Evolutionary conservation across 2,888 invertebrate genomes (phyloP), one percentile per base, ranked within the genome.

Genomic region (Invenusta paracnida): DNA sequence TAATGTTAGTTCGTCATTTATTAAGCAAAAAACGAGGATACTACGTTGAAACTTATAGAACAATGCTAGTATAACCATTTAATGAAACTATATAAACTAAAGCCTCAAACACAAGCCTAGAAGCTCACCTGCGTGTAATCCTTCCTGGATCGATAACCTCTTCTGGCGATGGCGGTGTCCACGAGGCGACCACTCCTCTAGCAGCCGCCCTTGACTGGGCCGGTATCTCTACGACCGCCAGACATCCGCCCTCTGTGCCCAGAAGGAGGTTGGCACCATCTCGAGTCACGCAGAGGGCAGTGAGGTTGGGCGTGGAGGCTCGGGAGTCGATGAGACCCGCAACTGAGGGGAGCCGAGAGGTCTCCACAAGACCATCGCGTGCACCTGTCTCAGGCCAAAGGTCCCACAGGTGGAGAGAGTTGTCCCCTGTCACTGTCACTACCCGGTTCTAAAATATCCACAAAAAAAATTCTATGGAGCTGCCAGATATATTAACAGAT

Each of bases 231-330:
- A 73, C 73, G 11, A 73, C 73, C 2, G 73, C 73, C 11, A 73
- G 17, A 73, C 73, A 73, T 5, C 73, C 73, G 17, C 73, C 73
- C 73, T 73, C 73, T 2, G 73, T 73, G 73, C 73, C 73, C 73
- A 73, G 27, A 2, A 73, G 73, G 2, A 73, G 73, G 23, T 23
- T 73, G 2, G 11, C 2, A 25, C 73, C 73, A 23, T 73, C 73
- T 23, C 73, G 11, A 23, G 73, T 73, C 17, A 73, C 73, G 23
- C 73, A 73, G 23, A 73, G 17, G 17, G 73, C 73, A 5, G 73
- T 73, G 23, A 73, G 73, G 73, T 73, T 73, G 73, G 73, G 73
- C 5, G 73, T 73, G 73, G 73, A n/a, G 73, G 73, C 73, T n/a
- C 73, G 73, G 73, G 73, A 5, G 27, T 73, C 73, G 27, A 73